Base-by-base conservation (phyloP, 2,113 vertebrate genomes). In the Mastomys coucha region DNA sequence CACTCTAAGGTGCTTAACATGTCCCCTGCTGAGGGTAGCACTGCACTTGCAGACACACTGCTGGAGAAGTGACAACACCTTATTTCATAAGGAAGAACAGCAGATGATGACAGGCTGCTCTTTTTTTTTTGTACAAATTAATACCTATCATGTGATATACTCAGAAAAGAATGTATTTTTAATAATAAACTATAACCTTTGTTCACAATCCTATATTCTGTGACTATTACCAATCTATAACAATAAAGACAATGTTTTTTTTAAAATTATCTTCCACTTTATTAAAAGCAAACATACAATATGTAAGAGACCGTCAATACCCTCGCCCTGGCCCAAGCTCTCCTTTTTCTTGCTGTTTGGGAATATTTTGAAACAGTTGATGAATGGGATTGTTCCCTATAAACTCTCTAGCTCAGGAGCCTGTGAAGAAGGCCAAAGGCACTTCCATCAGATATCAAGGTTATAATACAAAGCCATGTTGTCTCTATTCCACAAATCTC, bases 61-160 rank as follows among this genome's bases (percentile, higher is more conserved):
- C 7, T 85, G 6, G 7, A 0, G 17, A 72, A 53, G 36, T 51
- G 53, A 69, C 49, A 92, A 49, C 28, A 51, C 56, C 42, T 93
- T 73, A 88, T 69, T 96, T 77, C 78, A 94, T 53, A 73, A 49
- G 7, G 33, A 82, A 76, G 20, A 88, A 49, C 7, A 92, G 86
- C 22, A 96, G 49, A 70, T 26, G 17, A 90, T 60, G 89, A 53
- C 16, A 45, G 3, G 14, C 20, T 95, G 39, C 33, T 92, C 39
- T 42, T 77, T 49, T 39, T 82, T 78, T 53, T 72, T 33, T 72
- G 11, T 56, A 19, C 89, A 51, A 80, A 88, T 86, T 70, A 94
- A 89, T 49, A 93, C 12, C 28, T 53, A 73, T 5, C 10, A 67
- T 5, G 33, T 16, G 56, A 94, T 36, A 1, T 1, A 4, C 22